Evolutionary conservation across 2,113 vertebrate species (phyloP).

Genomic region (Vombatus ursinus): DNA sequence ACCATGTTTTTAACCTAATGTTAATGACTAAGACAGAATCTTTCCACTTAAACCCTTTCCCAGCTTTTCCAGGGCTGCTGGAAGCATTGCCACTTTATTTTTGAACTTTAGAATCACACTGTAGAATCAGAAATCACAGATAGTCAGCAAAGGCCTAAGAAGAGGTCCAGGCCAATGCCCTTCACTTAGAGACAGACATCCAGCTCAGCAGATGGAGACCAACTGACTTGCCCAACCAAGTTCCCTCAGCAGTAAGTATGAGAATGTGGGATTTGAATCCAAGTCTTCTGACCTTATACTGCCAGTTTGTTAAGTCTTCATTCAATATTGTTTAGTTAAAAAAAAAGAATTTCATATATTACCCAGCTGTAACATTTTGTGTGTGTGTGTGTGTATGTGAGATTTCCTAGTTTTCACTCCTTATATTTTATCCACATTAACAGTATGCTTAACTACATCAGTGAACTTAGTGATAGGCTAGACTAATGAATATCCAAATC

Average conservation of each 20-base stretch:
- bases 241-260: neutral
- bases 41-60: constrained; percentile 1
- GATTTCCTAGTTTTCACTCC: neutral
- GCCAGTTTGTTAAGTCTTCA: neutral
- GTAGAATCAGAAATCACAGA: neutral
- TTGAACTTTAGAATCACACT: neutral
- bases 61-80: constrained; percentile 17
- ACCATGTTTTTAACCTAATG: neutral
- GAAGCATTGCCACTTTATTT: neutral
- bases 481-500: neutral
- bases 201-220: neutral
- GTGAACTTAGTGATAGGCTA: neutral
- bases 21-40: constrained; percentile 27
- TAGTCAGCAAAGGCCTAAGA: neutral
- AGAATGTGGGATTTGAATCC: neutral
- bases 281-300: neutral
- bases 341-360: neutral
- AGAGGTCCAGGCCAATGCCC: neutral
- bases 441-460: neutral
- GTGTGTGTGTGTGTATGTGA: neutral
- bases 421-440: neutral
- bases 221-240: neutral
- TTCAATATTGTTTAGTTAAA: neutral
- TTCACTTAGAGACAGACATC: neutral
- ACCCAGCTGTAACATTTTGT: neutral